Evolutionary conservation across 92 coral and sea anemone species (phyloP), one percentile per base, ranked within the genome.

Genomic region (Meandrina meandrites): DNA sequence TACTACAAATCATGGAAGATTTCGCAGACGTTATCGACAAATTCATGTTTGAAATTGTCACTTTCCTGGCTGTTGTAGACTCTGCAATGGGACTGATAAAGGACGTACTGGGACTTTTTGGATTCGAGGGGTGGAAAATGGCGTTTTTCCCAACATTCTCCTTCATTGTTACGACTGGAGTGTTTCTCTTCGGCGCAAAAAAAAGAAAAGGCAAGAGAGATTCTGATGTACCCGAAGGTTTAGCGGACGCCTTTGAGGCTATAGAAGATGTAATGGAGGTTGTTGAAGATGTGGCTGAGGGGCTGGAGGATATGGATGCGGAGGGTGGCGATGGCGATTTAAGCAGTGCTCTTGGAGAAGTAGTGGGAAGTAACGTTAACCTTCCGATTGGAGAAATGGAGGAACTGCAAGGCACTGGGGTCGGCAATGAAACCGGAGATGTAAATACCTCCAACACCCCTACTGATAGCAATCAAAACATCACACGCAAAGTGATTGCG

Each of bases 1-100:
- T 94, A 18, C 85, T 94, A 57, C 96, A 93, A 80, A 93, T 94
- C 32, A 47, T 91, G 74, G 98, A 94, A 48, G 98, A 94, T 78
- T 94, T 94, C 86, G 98, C 92, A 30, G 98, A 94, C 86, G 93
- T 93, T 82, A 94, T 94, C 70, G 98, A 94, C 77, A 94, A 94
- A 89, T 94, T 94, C 77, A 94, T 94, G 98, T 94, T 94, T 79
- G 98, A 94, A 86, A 94, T 94, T 75, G 98, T 94, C 48, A 94
- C 98, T 4, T 94, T 94, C 58, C 90, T 94, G 57, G 98, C 98
- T 17, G 98, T 94, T 42, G 76, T 94, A 40, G 98, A 95, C 82
- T 95, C 98, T 14, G 90, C 92, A 2, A 95, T 95, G 98, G 98
- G 98, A 45, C 98, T 95, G 34, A 87, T 95, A 37, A 95, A 95